Percentiles rank a stretch among this genome's conserved stretches.
Conservation (phyloP, 2,113 vertebrate genomes). For the Sebastes schlegelii region DNA sequence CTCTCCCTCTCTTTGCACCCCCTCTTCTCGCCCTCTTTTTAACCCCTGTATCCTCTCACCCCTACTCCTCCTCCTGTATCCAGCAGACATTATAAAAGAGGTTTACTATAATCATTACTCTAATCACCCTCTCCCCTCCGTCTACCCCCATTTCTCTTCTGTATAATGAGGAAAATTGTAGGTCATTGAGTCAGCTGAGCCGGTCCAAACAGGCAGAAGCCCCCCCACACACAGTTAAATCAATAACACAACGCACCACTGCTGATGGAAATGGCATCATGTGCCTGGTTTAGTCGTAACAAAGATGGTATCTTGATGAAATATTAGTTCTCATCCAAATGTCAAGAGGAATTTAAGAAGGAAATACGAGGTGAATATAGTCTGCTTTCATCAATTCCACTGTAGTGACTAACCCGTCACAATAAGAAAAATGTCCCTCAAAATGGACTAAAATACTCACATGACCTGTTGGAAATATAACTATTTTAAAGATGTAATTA, state of each 20-base stretch:
- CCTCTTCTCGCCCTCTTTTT: conserved; percentile 1
- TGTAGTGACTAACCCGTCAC: too few species aligned
- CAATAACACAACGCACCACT: conserved; percentile 2
- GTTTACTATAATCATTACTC: conserved; percentile 64
- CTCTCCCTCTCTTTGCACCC: background rate
- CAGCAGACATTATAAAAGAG: conserved; percentile 49
- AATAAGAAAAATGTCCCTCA: too few species aligned
- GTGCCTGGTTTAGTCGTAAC: too few species aligned
- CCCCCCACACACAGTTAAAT: conserved; percentile 20
- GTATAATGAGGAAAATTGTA: conserved; percentile 62
- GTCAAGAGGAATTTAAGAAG: background rate
- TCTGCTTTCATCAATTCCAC: too few species aligned
- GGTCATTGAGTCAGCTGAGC: conserved; percentile 55
- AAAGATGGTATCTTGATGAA: background rate
- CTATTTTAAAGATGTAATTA: too few species aligned
- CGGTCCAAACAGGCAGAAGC: conserved; percentile 12
- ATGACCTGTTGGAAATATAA: too few species aligned
- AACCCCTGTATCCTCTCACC: conserved; percentile 23
- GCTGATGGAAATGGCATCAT: conserved; percentile 2
- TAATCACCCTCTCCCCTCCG: conserved; percentile 56
- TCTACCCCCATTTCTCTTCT: conserved; percentile 42
- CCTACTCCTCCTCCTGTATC: background rate
- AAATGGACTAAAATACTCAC: too few species aligned
- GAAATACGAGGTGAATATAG: too few species aligned
- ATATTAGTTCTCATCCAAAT: background rate